phyloP scores from a whole-genome alignment of 2,113 vertebrate species.

The Elephantulus edwardii region DNA sequence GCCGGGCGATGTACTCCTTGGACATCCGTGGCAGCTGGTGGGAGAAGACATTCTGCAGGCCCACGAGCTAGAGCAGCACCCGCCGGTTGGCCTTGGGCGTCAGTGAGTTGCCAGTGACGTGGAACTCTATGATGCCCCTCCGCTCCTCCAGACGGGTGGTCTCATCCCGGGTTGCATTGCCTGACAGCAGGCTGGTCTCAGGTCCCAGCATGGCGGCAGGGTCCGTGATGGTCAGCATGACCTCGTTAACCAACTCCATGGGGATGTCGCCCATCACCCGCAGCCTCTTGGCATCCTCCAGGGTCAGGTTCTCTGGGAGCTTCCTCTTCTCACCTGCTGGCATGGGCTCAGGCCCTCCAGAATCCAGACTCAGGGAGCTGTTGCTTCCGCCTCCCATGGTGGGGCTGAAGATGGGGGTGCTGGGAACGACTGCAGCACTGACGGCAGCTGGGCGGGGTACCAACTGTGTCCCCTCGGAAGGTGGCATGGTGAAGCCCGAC shows the following conservation, averaged over 20 bases:
- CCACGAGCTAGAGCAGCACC: slow-evolving; percentile 98
- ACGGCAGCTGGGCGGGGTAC: slow-evolving; percentile 91
- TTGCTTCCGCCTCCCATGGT: slow-evolving; percentile 88
- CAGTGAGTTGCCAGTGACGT: slow-evolving; percentile 97
- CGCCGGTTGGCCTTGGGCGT: slow-evolving; percentile 98
- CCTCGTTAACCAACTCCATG: slow-evolving; percentile 99
- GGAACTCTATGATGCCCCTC: slow-evolving; percentile 98
- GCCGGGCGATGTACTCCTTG: slow-evolving; percentile 98
- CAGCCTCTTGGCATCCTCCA: slow-evolving; percentile 98
- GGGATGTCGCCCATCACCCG: slow-evolving; percentile 99
- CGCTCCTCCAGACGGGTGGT: slow-evolving; percentile 97
- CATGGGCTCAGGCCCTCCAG: slow-evolving; percentile 87
- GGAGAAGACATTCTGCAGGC: slow-evolving; percentile 98
- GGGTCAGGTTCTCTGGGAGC: slow-evolving; percentile 93
- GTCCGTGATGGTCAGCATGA: slow-evolving; percentile 99
- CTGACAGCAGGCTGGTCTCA: slow-evolving; percentile 96
- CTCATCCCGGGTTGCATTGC: slow-evolving; percentile 96
- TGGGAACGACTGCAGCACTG: slow-evolving; percentile 88
- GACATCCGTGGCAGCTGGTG: slow-evolving; percentile 99
- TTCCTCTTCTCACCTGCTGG: slow-evolving; percentile 96
- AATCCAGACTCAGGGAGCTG: slow-evolving; percentile 84
- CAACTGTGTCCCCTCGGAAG: slow-evolving; percentile 90
- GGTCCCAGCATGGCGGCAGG: slow-evolving; percentile 98
- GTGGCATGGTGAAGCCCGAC: slow-evolving; percentile 95
- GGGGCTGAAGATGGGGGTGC: slow-evolving; percentile 90